Percentiles rank a stretch among this genome's conserved stretches.
Conservation (phyloP, 2,113 vertebrate genomes). For the Himantopus leucocephalus region DNA sequence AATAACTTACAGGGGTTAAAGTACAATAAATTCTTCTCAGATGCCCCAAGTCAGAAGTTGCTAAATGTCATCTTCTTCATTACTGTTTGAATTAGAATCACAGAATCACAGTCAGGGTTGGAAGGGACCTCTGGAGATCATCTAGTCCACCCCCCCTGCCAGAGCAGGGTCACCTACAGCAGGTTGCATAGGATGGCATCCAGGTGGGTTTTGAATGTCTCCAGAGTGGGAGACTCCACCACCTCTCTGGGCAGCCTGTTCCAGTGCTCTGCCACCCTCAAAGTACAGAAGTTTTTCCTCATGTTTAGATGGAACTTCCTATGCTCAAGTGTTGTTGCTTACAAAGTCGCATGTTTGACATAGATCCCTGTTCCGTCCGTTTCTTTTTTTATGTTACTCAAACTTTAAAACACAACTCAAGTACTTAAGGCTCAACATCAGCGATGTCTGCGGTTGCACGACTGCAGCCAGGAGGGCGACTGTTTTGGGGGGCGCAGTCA, state of each 20-base stretch:
- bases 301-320: too few species aligned
- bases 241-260: too few species aligned
- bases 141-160: too few species aligned
- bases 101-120: too few species aligned
- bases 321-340: too few species aligned
- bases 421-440: neutral
- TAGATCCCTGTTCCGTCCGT: neutral
- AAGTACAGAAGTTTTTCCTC: too few species aligned
- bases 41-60: neutral
- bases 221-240: too few species aligned
- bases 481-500: accelerated
- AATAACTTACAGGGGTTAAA: neutral
- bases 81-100: neutral
- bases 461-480: neutral
- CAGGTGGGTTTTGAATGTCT: too few species aligned
- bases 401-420: neutral
- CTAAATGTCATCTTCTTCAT: neutral
- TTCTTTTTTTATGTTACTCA: neutral
- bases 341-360: neutral
- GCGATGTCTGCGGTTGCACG: accelerated
- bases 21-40: neutral
- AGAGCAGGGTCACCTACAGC: too few species aligned
- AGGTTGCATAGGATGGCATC: too few species aligned
- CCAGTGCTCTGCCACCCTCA: too few species aligned
- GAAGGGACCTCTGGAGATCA: too few species aligned